phyloP scores from a whole-genome alignment of 2,113 vertebrate species.

The Paraplagusia blochii region DNA sequence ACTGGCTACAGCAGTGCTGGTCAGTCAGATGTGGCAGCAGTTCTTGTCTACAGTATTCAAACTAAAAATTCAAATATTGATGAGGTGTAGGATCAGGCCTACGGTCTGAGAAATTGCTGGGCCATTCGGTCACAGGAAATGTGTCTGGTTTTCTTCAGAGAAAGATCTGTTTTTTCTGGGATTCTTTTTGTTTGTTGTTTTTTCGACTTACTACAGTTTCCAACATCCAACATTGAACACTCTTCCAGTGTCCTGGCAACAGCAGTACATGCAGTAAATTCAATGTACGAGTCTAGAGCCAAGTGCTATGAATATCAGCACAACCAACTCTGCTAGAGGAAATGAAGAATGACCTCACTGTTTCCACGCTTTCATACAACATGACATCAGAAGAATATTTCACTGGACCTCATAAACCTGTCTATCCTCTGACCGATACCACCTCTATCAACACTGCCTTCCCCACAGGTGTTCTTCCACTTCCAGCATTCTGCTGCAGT shows the following conservation, averaged over 20 bases:
- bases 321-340: constrained; percentile 24
- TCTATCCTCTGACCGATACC: neutral
- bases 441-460: constrained; percentile 1
- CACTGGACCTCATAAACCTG: constrained; percentile 13
- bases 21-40: constrained; percentile 45
- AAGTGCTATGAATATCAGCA: constrained; percentile 3
- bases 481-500: neutral
- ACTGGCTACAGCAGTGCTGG: constrained; percentile 51
- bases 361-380: constrained; percentile 40
- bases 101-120: constrained; percentile 46
- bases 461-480: constrained; percentile 30
- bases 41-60: neutral
- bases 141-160: too few relatives aligned
- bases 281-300: constrained; percentile 4
- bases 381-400: constrained; percentile 44
- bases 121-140: too few relatives aligned
- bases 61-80: too few relatives aligned
- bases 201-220: too few relatives aligned
- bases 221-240: constrained; percentile 10
- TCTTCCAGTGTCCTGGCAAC: constrained; percentile 39
- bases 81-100: constrained; percentile 42
- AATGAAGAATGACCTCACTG: constrained; percentile 43
- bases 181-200: constrained; percentile 11
- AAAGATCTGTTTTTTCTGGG: constrained; percentile 9
- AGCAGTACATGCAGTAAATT: constrained; percentile 23